Conservation (phyloP, 1,140 invertebrate genomes). For the Brachionus sp. region DNA sequence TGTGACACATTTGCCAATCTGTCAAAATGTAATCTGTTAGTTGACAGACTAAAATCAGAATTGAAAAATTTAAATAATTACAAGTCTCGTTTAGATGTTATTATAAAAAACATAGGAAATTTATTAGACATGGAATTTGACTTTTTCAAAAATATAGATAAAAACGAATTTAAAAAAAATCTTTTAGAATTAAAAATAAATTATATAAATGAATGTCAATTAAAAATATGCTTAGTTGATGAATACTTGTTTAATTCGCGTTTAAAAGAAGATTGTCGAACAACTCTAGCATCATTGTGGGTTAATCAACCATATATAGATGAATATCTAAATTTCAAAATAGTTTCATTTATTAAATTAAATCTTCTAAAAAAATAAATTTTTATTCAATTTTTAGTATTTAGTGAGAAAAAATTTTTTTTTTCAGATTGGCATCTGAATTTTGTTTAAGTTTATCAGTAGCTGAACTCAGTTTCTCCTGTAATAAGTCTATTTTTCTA, state of each 20-base stretch:
- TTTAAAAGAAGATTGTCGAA: not conserved
- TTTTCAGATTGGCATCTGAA: not conserved
- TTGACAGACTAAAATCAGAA: not conserved
- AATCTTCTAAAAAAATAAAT: slow-evolving; percentile 15
- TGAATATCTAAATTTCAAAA: slow-evolving; percentile 11
- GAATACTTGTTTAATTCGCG: not conserved
- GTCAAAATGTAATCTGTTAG: not conserved
- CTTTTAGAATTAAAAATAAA: not conserved
- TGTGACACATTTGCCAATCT: not conserved
- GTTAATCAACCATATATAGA: not conserved
- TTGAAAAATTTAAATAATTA: not conserved
- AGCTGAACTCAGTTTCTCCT: not conserved
- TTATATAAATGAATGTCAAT: not conserved
- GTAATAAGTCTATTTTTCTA: not conserved
- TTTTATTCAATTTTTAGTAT: not conserved
- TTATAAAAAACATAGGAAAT: not conserved
- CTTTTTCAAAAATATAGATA: not conserved
- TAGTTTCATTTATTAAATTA: not conserved
- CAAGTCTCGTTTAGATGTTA: not conserved
- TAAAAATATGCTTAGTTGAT: not conserved
- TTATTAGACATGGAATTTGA: not conserved
- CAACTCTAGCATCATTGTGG: not conserved
- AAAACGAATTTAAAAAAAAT: not conserved
- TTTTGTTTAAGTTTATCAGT: not conserved
- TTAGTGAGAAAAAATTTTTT: not conserved